Evolutionary conservation across 2,888 invertebrate species (phyloP), one percentile per base, ranked within the genome.

Genomic region (Tortricodes alternella): DNA sequence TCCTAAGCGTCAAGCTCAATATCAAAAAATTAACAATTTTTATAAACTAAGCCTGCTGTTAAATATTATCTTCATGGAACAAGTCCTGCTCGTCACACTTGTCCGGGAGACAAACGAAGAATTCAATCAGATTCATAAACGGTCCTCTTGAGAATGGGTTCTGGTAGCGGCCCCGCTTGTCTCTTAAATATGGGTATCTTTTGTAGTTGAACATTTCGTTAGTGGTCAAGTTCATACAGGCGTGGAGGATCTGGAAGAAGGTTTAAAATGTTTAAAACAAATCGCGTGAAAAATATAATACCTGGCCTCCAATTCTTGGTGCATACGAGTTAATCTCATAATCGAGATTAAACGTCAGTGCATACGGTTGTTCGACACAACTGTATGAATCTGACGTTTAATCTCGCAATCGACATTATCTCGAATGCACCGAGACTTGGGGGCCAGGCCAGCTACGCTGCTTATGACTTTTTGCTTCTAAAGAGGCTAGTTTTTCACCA

Each of bases 191-290:
- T 0, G 96, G 95, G 80, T 98, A 98, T 48, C 97, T 92, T 77
- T 97, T 97, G 80, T 96, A 96, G 87, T 98, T 98, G 78, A 97
- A 96, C 95, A 97, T 96, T 87, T 98, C 98, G 80, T 98, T 98
- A 39, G 97, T 97, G 5, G 98, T 98, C 58, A 98, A 86, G 88
- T 98, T 98, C 96, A 96, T 96, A 76, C 96, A 96, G 8, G 97
- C 97, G 79, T 98, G 97, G 16, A 97, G 90, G 46, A 97, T 93
- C 97, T 98, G 90, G 15, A 89, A 91, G 63, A 60, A 63, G n/a
- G n/a, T 68, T 65, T 67, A 62, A 50, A 29, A 18, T 1, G 2
- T 18, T 1, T 7, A 7, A 19, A 5, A 19, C 2, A 18, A 3
- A 1, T 18, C 7, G 32, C 32, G 21, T 24, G 1, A 23, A 1